Percentiles rank a stretch among this genome's conserved stretches.
Conservation (phyloP, 2,113 vertebrate species). For the Isichthys henryi region DNA sequence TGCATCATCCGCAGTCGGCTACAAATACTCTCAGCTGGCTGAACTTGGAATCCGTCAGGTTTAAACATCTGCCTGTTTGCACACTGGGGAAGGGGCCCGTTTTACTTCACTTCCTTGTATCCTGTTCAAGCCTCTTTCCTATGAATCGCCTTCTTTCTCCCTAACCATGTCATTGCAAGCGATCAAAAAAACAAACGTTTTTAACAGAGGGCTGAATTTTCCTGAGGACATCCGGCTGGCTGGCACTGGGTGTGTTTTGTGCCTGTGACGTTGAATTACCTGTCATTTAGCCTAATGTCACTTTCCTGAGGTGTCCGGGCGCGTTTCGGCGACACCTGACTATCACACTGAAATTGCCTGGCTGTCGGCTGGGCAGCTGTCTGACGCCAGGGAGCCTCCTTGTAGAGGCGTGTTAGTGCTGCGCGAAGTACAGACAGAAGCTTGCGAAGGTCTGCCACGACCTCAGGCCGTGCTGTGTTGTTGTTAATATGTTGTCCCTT, state of each 20-base stretch:
- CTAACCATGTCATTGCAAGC: background rate
- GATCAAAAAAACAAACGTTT: background rate
- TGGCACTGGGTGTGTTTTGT: background rate
- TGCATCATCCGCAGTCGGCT: background rate
- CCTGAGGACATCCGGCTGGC: background rate
- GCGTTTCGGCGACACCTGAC: conserved; percentile 9
- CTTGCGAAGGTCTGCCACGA: background rate
- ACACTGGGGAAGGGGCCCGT: background rate
- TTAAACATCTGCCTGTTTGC: background rate
- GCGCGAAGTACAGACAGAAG: background rate
- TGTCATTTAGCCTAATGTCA: background rate
- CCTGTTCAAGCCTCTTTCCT: background rate
- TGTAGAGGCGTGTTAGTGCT: background rate
- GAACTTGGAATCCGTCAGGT: background rate
- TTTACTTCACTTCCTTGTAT: background rate
- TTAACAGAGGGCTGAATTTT: background rate
- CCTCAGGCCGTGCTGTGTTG: background rate
- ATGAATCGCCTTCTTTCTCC: background rate
- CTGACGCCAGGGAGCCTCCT: background rate
- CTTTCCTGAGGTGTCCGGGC: background rate
- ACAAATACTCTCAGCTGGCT: background rate
- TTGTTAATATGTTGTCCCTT: background rate
- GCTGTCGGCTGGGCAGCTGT: conserved; percentile 15
- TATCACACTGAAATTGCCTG: background rate
- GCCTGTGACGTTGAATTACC: conserved; percentile 21